Evolutionary conservation across 2,113 vertebrate species (phyloP), one percentile per base, ranked within the genome.

Genomic region (Pteruthius melanotis): DNA sequence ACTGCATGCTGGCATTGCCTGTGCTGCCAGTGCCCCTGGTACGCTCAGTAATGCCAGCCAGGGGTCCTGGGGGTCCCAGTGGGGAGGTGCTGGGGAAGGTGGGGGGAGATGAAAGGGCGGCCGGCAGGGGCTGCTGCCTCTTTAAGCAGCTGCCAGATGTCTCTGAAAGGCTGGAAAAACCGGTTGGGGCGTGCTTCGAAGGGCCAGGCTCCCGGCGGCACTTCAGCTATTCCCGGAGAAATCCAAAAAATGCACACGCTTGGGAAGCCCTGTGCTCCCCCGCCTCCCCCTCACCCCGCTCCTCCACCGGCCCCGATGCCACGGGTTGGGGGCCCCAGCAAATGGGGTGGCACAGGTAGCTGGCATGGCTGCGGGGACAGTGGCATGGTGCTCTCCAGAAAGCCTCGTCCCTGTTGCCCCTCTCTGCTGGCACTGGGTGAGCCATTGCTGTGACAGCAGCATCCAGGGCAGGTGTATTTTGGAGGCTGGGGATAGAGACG

Each of bases 121-220:
- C 37, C 8, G 6, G 80, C 15, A 39, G 74, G 70, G 74, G 84
- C 65, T 24, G 35, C 93, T 96, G 97, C 92, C 93, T 93, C 96
- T 97, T 97, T 96, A 97, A 97, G 95, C 89, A 90, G 94, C 92
- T 97, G 87, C 97, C 96, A 97, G 96, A 97, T 97, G 96, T 94
- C 96, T 97, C 92, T 16, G 24, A 96, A 95, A 90, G 95, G 96
- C 97, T 97, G 95, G 96, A 97, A 97, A 97, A 97, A 97, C 97
- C 96, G 96, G 97, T 97, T 70, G 61, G 96, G 88, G 95, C 56
- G 69, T 44, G 95, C 93, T 92, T 83, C 22, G 31, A 71, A 72
- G 93, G 93, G 94, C 94, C 95, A 91, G 94, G 91, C 95, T 97
- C 94, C 96, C 89, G 33, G 96, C 89, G 70, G 95, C 95, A 97